Percentiles rank a stretch among this genome's conserved stretches.
Conservation (phyloP, 2,113 vertebrate genomes). For the Caretta caretta region DNA sequence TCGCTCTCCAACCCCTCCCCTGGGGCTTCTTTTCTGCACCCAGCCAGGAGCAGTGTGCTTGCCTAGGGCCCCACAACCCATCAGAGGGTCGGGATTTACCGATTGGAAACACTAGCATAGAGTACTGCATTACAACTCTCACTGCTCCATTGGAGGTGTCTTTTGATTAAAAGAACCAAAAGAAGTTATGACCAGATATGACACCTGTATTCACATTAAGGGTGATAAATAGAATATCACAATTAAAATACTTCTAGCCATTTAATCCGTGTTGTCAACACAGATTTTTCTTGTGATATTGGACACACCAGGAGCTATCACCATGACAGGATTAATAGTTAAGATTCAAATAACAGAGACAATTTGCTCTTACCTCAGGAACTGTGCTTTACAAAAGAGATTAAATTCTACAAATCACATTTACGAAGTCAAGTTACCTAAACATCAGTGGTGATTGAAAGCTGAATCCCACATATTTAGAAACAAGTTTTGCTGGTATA, state of each 20-base stretch:
- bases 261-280: not conserved
- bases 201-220: not conserved
- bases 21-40: too few species aligned
- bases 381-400: conserved; percentile 4
- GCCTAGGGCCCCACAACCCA: too few species aligned
- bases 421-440: conserved; percentile 20
- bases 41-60: too few species aligned
- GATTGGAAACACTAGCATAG: conserved; percentile 45
- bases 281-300: not conserved
- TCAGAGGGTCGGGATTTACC: too few species aligned
- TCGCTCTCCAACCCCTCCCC: too few species aligned
- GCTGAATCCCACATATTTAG: conserved; percentile 31
- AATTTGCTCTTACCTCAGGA: not conserved
- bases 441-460: not conserved
- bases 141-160: not conserved
- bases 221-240: not conserved
- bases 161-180: not conserved
- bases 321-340: not conserved
- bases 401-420: not conserved
- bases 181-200: not conserved
- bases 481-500: conserved; percentile 39
- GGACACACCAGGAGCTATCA: not conserved
- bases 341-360: not conserved
- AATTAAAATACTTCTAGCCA: not conserved
- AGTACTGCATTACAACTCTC: conserved; percentile 25